A percentile compares a stretch with the other conserved stretches of the same genome.
Conservation (phyloP, 2,113 vertebrate genomes). For the Perca flavescens region DNA sequence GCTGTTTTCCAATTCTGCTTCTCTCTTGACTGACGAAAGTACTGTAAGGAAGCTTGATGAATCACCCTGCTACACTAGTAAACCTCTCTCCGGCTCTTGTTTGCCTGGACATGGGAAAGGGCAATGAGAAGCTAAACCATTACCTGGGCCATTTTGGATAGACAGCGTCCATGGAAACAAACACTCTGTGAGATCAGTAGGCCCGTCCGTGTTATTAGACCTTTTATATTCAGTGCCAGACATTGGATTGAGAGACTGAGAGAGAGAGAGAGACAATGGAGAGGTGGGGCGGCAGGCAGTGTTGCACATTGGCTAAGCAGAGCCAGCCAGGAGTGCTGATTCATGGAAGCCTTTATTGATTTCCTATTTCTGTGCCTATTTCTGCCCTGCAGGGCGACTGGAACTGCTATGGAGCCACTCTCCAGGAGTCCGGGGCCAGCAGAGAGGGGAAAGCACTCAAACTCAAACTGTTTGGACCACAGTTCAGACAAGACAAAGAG, state of each 20-base stretch:
- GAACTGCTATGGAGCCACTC: constrained; percentile 66
- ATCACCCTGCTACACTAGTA: constrained; percentile 53
- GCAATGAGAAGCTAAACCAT: constrained; percentile 45
- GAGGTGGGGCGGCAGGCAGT: constrained; percentile 46
- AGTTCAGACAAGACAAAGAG: constrained; percentile 53
- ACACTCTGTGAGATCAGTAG: constrained; percentile 45
- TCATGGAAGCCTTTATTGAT: constrained; percentile 80
- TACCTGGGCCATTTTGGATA: constrained; percentile 30
- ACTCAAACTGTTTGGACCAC: constrained; percentile 40
- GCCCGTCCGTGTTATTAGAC: constrained; percentile 40
- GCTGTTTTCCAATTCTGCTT: constrained; percentile 29
- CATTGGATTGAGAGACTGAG: constrained; percentile 48
- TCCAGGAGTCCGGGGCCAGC: constrained; percentile 54
- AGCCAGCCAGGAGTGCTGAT: constrained; percentile 72
- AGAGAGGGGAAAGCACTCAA: constrained; percentile 39
- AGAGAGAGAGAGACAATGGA: constrained; percentile 50
- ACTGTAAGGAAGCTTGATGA: constrained; percentile 55
- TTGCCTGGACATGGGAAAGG: constrained; percentile 45
- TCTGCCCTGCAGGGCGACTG: constrained; percentile 63
- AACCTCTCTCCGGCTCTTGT: constrained; percentile 52
- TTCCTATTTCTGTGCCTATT: constrained; percentile 72
- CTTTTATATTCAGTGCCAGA: constrained; percentile 49
- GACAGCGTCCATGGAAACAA: constrained; percentile 40
- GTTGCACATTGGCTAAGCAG: constrained; percentile 54
- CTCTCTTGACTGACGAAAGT: constrained; percentile 35